These are phyloP conservation scores for Aix galericulata DNA, from an alignment of 2,113 vertebrate species.

Conservation along the genomic window DNA sequence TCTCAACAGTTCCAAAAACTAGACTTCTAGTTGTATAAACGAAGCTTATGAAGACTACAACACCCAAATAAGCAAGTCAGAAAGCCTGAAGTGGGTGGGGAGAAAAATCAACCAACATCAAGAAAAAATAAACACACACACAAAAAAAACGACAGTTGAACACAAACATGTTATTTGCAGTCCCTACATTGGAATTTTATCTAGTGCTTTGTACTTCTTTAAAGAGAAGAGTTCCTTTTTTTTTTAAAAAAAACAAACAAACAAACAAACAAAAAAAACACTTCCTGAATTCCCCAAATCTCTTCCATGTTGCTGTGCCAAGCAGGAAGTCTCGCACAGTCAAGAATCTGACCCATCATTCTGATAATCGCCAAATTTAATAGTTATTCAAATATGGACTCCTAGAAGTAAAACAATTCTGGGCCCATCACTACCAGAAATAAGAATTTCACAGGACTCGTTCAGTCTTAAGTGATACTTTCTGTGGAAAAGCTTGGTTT, in stretches of 20 bases:
- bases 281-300: background rate
- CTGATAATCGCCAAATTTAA: background rate
- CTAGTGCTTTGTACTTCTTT: background rate
- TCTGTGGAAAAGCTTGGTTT: background rate
- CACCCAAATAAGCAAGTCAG: background rate
- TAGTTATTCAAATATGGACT: background rate
- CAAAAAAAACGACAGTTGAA: background rate
- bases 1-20: background rate
- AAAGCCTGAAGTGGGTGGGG: fast-evolving
- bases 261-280: background rate
- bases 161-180: background rate
- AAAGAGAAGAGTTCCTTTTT: background rate
- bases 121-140: background rate
- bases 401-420: background rate
- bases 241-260: no score
- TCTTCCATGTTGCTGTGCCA: background rate
- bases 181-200: background rate
- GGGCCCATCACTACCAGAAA: background rate
- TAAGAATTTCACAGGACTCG: background rate
- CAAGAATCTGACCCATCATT: background rate
- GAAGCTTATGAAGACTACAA: background rate
- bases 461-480: background rate
- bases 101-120: no score
- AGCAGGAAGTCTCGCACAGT: background rate
- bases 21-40: background rate